These are phyloP conservation scores for Drosophila bipectinata DNA, from an alignment of 1,140 invertebrate genomes.

Conservation along the genomic window DNA sequence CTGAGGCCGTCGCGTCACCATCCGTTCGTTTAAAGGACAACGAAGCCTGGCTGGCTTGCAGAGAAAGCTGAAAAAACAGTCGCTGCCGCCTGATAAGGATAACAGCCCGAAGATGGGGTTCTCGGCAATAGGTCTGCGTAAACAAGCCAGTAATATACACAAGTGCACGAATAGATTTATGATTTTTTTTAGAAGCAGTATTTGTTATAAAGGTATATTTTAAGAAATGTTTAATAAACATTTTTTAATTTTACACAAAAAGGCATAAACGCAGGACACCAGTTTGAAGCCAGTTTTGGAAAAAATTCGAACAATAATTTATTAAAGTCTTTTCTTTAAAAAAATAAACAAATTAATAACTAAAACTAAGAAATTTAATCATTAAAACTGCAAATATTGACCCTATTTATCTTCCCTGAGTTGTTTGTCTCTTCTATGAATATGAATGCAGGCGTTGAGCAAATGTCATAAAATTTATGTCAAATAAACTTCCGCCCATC, in stretches of 20 bases:
- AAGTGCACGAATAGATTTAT: constrained; percentile 15
- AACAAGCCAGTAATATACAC: constrained; percentile 19
- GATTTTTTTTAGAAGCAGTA: constrained; percentile 21
- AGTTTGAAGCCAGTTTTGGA: too few relatives aligned
- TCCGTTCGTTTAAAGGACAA: constrained; percentile 65
- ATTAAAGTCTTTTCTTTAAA: background rate
- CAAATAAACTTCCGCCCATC: background rate
- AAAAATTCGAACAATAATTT: too few relatives aligned
- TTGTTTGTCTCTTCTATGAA: constrained; percentile 1
- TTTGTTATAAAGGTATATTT: background rate
- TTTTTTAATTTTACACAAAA: too few relatives aligned
- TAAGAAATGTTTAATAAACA: too few relatives aligned
- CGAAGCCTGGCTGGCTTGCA: constrained; percentile 23
- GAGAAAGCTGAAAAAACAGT: constrained; percentile 50
- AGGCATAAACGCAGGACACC: too few relatives aligned
- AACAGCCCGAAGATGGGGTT: constrained; percentile 50
- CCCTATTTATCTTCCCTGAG: constrained; percentile 1
- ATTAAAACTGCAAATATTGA: background rate
- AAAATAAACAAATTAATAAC: background rate
- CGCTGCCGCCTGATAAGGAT: constrained; percentile 64
- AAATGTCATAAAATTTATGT: constrained; percentile 30
- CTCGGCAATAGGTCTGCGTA: constrained; percentile 13
- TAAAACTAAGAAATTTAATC: background rate
- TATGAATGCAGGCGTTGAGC: constrained; percentile 31
- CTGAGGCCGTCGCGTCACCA: constrained; percentile 48